Evolutionary conservation across 2,888 invertebrate genomes (phyloP).

Genomic region (Ennomos fuscantarius): DNA sequence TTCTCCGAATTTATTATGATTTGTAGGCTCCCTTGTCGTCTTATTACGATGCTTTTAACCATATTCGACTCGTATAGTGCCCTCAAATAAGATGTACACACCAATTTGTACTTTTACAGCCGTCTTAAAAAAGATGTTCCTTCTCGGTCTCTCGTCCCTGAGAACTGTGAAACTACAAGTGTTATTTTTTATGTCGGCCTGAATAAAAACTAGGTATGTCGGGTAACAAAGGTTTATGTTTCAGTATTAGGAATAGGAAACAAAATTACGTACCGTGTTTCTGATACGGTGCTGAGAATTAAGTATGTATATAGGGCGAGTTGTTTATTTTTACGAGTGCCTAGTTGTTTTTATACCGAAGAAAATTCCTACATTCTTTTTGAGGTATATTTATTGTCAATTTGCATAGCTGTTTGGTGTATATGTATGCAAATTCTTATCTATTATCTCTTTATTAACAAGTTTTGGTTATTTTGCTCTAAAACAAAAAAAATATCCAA

Average conservation of each 20-base stretch:
- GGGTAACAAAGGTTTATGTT: slow-evolving; percentile 48
- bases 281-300: slow-evolving; percentile 23
- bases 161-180: slow-evolving; percentile 47
- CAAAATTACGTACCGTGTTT: slow-evolving; percentile 40
- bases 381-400: no score
- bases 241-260: slow-evolving; percentile 38
- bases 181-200: slow-evolving; percentile 48
- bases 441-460: no score
- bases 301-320: background rate
- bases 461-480: no score
- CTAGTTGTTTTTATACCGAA: no score
- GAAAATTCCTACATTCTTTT: no score
- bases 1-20: slow-evolving; percentile 82
- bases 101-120: slow-evolving; percentile 62
- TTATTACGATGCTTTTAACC: slow-evolving; percentile 74
- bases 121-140: slow-evolving; percentile 53
- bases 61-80: slow-evolving; percentile 57
- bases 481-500: no score
- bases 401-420: no score
- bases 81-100: slow-evolving; percentile 37
- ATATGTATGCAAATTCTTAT: no score
- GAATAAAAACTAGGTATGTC: slow-evolving; percentile 45
- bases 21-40: slow-evolving; percentile 77
- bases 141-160: slow-evolving; percentile 42
- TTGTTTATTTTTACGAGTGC: no score